Evolutionary conservation across 2,888 invertebrate genomes (phyloP).

Genomic region (Hanleya hanleyi): DNA sequence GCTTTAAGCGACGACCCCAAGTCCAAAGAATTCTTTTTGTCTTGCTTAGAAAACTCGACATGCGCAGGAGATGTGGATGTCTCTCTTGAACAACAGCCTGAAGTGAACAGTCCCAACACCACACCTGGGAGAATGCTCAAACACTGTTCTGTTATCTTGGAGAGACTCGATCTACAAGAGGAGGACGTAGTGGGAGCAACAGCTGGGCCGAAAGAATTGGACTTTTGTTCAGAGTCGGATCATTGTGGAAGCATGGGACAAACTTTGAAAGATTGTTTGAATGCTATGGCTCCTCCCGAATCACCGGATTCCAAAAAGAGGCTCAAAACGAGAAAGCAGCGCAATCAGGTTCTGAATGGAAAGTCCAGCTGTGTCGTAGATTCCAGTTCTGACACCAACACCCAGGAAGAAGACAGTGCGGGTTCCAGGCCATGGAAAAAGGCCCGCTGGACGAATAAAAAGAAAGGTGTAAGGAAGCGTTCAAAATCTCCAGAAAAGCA

Average conservation of each 20-base stretch:
- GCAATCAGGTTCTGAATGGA: background rate
- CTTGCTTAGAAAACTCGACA: background rate
- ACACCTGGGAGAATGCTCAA: background rate
- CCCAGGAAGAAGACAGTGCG: background rate
- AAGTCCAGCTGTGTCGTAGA: background rate
- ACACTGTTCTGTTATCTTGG: background rate
- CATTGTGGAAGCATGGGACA: too few species aligned
- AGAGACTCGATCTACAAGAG: too few species aligned
- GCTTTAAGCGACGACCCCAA: background rate
- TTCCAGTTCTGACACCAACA: conserved; percentile 1
- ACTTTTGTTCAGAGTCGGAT: too few species aligned
- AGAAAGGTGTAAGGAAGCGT: too few species aligned
- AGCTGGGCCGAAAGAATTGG: too few species aligned
- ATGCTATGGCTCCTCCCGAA: background rate
- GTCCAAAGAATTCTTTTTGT: background rate
- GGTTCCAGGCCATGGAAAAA: too few species aligned
- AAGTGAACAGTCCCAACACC: background rate
- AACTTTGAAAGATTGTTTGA: too few species aligned
- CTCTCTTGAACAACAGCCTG: background rate
- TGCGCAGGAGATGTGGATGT: background rate
- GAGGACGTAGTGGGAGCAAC: too few species aligned
- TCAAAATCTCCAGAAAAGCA: too few species aligned
- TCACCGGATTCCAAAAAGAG: background rate
- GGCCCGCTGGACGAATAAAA: too few species aligned
- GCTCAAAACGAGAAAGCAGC: background rate